Conservation (phyloP, 2,113 vertebrate genomes). For the Ophthalmotilapia sp. region DNA sequence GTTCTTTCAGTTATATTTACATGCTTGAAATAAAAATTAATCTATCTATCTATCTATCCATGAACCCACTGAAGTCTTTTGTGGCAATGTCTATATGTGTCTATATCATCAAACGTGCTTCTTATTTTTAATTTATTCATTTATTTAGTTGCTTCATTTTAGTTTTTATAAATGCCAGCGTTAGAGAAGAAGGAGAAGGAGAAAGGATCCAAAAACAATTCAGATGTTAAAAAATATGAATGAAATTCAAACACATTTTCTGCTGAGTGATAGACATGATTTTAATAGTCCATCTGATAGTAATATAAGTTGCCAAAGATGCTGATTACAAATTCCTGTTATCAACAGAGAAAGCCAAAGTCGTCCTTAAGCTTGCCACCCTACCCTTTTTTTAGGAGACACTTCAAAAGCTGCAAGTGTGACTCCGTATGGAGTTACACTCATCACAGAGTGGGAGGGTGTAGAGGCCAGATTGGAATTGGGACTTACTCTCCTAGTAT, state of each 20-base stretch:
- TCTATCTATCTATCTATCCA: background rate
- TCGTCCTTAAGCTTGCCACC: background rate
- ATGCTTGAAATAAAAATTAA: background rate
- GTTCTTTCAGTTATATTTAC: background rate
- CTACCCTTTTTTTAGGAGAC: background rate
- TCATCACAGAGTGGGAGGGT: background rate
- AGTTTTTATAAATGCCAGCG: background rate
- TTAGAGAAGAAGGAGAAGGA: background rate
- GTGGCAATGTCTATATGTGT: background rate
- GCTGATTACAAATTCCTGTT: background rate
- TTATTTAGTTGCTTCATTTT: background rate
- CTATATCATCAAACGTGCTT: background rate
- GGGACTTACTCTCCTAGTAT: constrained; percentile 27
- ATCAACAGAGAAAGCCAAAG: background rate
- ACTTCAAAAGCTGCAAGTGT: background rate
- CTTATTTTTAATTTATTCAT: background rate
- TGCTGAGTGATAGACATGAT: background rate
- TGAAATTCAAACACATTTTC: background rate
- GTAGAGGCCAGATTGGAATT: background rate
- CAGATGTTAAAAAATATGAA: background rate
- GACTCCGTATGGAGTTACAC: background rate
- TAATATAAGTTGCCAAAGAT: background rate
- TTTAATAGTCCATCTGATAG: background rate
- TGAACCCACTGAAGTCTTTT: background rate
- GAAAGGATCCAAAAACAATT: background rate